Conservation (phyloP, 2,113 vertebrate genomes). For the Hippocampus zosterae region DNA sequence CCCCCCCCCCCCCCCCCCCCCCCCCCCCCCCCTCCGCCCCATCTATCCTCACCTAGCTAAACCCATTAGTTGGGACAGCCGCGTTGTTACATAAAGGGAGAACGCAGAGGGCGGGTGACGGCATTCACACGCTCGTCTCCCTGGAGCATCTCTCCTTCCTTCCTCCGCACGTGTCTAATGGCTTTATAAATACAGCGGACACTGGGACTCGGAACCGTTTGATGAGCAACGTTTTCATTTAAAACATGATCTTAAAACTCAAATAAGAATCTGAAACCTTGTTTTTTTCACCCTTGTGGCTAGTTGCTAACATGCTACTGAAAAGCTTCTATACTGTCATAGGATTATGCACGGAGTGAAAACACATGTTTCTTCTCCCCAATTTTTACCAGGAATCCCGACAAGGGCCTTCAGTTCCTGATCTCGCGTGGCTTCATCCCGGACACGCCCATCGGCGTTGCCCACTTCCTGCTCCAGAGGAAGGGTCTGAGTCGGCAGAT, state of each 20-base stretch:
- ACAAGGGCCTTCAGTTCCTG: constrained; percentile 97
- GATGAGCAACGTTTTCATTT: background rate
- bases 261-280: background rate
- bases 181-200: constrained; percentile 7
- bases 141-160: constrained; percentile 21
- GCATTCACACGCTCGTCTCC: constrained; percentile 17
- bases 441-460: constrained; percentile 94
- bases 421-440: constrained; percentile 97
- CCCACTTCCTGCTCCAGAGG: constrained; percentile 93
- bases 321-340: too few relatives aligned
- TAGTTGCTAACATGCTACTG: background rate
- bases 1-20: constrained; percentile 27
- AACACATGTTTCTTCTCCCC: too few relatives aligned
- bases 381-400: constrained; percentile 81
- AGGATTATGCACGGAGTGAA: too few relatives aligned
- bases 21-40: constrained; percentile 24
- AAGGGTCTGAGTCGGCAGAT: constrained; percentile 98
- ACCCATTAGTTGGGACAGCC: constrained; percentile 51
- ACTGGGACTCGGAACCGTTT: background rate
- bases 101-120: constrained; percentile 14
- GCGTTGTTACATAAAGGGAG: constrained; percentile 43
- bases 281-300: background rate
- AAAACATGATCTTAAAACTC: background rate
- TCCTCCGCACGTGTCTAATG: constrained; percentile 25
- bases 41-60: constrained; percentile 37